Base-by-base conservation (phyloP, 2,888 invertebrate species). In the Eupithecia vulgata region DNA sequence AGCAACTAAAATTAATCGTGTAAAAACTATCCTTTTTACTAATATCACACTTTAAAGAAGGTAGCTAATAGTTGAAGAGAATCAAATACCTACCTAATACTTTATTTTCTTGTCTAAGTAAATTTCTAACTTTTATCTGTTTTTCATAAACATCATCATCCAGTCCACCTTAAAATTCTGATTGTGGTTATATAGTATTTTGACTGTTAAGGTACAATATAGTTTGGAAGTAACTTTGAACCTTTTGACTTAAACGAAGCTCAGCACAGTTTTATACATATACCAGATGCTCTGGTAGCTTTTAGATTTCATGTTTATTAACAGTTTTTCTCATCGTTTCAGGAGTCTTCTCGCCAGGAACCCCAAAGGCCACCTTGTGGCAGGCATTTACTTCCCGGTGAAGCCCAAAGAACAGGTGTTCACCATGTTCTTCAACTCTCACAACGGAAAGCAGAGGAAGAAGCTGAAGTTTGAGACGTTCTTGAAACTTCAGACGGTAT, bases 331-430 rank as follows among this genome's bases (percentile, higher is more conserved):
- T 70, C 0, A 3, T 45, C 25, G 13, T 90, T 95, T 76, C 89
- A 95, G 97, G 87, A 97, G 97, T 91, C 95, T 98, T 69, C 92
- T 98, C 70, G 96, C 97, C 12, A 95, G 98, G 72, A 97, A 98
- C 86, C 96, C 96, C 65, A 98, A 98, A 83, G 98, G 98, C 66
- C 96, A 96, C 76, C 95, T 98, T 15, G 95, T 96, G 15, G 97
- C 98, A 8, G 98, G 98, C 68, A 95, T 98, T 82, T 98, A 98
- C 91, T 98, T 98, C 89, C 96, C 97, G 34, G 90, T 98, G 71
- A 95, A 96, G 87, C 87, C 84, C 42, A 94, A 92, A 84, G 96
- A 96, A 75, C 91, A 95, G 45, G 94, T 95, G 82, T 96, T 98
- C 85, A 98, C 97, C 64, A 95, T 98, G 87, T 98, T 98, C 92